A percentile compares a stretch with the other conserved stretches of the same genome.
Conservation (phyloP, 2,113 vertebrate genomes). For the Corapipo altera region DNA sequence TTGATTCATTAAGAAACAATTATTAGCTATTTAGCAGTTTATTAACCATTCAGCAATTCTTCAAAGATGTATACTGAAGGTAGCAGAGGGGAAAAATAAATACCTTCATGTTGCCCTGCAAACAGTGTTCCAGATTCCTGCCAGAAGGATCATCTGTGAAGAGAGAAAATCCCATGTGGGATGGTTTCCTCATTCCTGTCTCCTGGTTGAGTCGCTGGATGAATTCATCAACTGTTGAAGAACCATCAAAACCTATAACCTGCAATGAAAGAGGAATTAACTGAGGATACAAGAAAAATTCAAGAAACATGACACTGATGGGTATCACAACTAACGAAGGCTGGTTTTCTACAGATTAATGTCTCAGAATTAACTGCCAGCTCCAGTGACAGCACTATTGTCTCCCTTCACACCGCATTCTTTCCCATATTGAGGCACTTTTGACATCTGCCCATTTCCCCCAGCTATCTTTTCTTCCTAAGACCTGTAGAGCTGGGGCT, state of each 20-base stretch:
- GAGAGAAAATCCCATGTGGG: slow-evolving; percentile 82
- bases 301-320: not conserved
- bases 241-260: slow-evolving; percentile 91
- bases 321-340: not conserved
- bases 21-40: not conserved
- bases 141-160: slow-evolving; percentile 89
- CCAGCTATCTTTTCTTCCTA: not conserved
- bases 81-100: not conserved
- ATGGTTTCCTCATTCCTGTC: slow-evolving; percentile 82
- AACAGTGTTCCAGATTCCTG: slow-evolving; percentile 84
- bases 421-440: not conserved
- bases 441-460: not conserved
- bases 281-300: not conserved
- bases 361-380: not conserved
- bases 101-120: slow-evolving; percentile 84
- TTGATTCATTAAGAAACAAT: not conserved
- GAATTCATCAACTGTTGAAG: slow-evolving; percentile 88
- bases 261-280: slow-evolving; percentile 26
- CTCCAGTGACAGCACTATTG: not conserved
- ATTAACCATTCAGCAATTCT: not conserved
- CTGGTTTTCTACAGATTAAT: not conserved
- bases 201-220: slow-evolving; percentile 83
- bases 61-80: not conserved
- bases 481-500: not conserved
- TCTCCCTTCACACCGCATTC: not conserved